Evolutionary conservation across 2,888 invertebrate species (phyloP).

Genomic region (Drosophila setosimentum): DNA sequence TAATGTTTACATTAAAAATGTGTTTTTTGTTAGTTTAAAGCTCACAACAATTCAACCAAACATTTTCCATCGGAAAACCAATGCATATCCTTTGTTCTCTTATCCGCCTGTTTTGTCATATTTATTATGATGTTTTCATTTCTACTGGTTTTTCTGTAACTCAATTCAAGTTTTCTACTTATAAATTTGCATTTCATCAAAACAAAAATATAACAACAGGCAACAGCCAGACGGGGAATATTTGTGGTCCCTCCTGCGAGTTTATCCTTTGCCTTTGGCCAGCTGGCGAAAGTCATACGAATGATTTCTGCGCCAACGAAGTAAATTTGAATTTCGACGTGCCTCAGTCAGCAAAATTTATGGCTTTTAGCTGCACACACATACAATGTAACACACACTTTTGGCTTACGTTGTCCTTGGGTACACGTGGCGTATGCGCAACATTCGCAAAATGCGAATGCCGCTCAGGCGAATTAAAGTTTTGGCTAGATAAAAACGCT

Average conservation of each 20-base stretch:
- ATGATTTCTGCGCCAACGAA: conserved; percentile 45
- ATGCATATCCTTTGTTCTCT: conserved; percentile 59
- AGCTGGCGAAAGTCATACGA: conserved; percentile 33
- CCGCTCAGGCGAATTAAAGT: conserved; percentile 37
- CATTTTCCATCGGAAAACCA: conserved; percentile 14
- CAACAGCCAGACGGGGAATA: conserved; percentile 31
- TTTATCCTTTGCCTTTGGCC: conserved; percentile 32
- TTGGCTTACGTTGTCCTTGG: conserved; percentile 49
- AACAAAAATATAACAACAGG: conserved; percentile 32
- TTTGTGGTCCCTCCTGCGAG: conserved; percentile 24
- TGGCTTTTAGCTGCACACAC: conserved; percentile 44
- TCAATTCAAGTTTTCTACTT: conserved; percentile 59
- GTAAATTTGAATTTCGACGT: conserved; percentile 71
- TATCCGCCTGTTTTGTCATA: conserved; percentile 28
- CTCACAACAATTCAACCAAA: not conserved
- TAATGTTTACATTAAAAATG: not conserved
- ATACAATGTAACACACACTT: not conserved
- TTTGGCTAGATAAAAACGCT: conserved; percentile 29
- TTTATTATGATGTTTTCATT: conserved; percentile 42
- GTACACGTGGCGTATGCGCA: conserved; percentile 55
- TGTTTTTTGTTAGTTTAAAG: not conserved
- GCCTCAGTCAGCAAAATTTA: conserved; percentile 62
- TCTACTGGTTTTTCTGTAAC: conserved; percentile 32
- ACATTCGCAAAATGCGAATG: conserved; percentile 30
- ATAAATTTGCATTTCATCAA: conserved; percentile 73